phyloP scores from a whole-genome alignment of 64 coral and sea anemone genomes.

The Catalaphyllia jardinei region DNA sequence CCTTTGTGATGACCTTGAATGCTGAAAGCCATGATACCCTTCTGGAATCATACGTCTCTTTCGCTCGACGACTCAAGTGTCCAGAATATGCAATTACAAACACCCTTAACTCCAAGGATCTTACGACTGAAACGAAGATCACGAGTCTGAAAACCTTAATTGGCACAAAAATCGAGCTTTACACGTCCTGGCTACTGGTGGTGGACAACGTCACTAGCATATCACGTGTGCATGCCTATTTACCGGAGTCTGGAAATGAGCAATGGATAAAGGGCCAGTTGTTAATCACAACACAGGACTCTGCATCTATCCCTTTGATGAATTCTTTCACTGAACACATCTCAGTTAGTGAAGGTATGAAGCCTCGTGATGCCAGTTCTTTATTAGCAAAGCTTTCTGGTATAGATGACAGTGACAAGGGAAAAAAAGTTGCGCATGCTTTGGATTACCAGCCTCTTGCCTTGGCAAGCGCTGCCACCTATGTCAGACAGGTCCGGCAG shows the following conservation, averaged over 20 bases:
- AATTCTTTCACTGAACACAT: neutral
- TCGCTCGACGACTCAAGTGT: neutral
- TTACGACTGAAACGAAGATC: neutral
- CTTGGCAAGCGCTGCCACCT: constrained; percentile 18
- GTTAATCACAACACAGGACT: constrained; percentile 21
- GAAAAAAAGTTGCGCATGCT: neutral
- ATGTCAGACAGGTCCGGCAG: neutral
- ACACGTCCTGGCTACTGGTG: constrained; percentile 12
- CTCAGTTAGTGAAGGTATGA: constrained; percentile 8
- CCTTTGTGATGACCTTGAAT: constrained; percentile 14
- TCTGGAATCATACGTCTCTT: neutral
- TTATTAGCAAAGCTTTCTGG: neutral
- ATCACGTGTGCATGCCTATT: neutral
- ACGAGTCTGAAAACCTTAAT: neutral
- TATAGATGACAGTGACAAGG: neutral
- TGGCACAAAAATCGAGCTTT: constrained; percentile 2
- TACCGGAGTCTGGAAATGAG: neutral
- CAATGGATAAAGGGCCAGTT: constrained; percentile 5
- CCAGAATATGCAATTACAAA: constrained; percentile 4
- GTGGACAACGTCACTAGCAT: constrained; percentile 35
- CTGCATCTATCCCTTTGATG: neutral
- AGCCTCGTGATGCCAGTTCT: neutral
- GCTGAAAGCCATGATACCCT: neutral
- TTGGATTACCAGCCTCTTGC: constrained; percentile 15
- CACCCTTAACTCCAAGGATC: neutral